Percentiles rank a stretch among this genome's conserved stretches.
Evolutionary conservation across 1,140 invertebrate genomes (phyloP).

Genomic region (Diabrotica undecimpunctata): DNA sequence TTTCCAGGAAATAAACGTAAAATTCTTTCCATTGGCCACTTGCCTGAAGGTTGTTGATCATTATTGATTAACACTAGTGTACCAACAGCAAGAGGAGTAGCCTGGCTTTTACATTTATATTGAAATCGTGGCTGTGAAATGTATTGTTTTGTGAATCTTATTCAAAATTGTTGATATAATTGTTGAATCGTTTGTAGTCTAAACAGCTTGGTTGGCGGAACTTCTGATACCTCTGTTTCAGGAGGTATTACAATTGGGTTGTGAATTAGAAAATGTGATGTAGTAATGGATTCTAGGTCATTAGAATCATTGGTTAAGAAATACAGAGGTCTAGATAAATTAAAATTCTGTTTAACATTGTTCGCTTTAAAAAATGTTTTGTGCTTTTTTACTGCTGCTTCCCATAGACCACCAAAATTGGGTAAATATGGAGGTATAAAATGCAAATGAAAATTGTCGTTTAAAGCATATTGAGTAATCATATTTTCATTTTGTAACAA

Average conservation of each 20-base stretch:
- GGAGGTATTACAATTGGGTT: no score
- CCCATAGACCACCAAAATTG: slow-evolving; percentile 44
- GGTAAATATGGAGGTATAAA: slow-evolving; percentile 42
- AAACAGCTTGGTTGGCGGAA: not conserved
- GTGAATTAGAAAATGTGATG: no score
- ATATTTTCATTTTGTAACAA: not conserved
- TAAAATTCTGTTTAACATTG: slow-evolving; percentile 14
- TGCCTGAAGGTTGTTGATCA: no score
- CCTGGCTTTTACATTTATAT: not conserved
- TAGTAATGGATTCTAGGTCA: not conserved
- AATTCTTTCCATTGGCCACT: no score
- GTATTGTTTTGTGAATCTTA: not conserved
- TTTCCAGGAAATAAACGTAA: no score
- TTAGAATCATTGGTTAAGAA: not conserved
- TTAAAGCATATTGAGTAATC: not conserved
- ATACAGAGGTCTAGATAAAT: not conserved
- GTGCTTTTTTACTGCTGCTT: slow-evolving; percentile 34
- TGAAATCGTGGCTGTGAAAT: not conserved
- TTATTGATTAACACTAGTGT: no score
- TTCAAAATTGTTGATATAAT: slow-evolving; percentile 3
- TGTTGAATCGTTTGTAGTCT: not conserved
- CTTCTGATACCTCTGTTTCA: no score
- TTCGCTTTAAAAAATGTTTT: slow-evolving; percentile 26
- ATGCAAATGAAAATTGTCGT: slow-evolving; percentile 34
- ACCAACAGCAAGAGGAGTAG: no score